Evolutionary conservation across 2,888 invertebrate genomes (phyloP), one percentile per base, ranked within the genome.

Genomic region (Archips crataeganus): DNA sequence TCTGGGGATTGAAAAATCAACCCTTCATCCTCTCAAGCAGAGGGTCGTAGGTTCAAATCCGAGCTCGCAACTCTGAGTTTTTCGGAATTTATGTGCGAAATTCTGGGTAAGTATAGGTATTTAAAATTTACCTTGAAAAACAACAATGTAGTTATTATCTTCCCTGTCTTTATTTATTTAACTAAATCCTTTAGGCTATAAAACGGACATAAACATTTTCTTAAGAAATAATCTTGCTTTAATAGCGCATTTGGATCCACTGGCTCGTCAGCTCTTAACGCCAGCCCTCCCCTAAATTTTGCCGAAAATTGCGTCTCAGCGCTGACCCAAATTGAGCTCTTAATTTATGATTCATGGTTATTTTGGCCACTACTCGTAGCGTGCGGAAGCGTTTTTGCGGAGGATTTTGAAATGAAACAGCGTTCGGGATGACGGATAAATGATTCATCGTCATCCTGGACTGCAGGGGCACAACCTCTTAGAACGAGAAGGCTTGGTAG

Each of bases 291-390:
- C 68, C 49, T 59, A 69, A 73, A 73, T 73, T 68, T 59, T 64
- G 68, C 73, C 68, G 73, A 73, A 59, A 69, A 68, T 34, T 57
- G 13, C 57, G 59, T 63, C 47, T 61, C 63, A 13, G 39, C 47
- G 54, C n/a, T 73, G 73, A 69, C 73, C 73, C 73, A 59, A 69
- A 73, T 73, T 69, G 68, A 68, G 15, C 67, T 63, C 73, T 73
- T 73, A 69, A 69, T 73, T 73, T 73, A 73, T 73, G 73, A 73
- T 64, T 73, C 73, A 73, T 69, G 39, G 73, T 63, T 45, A 63
- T 60, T 49, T 45, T 42, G 57, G 54, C 45, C 54, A 60, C 49
- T 32, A n/a, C n/a, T n/a, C n/a, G n/a, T n/a, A 34, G 62, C 71
- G 67, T 54, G 54, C 65, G 71, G 63, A 73, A 57, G 72, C 68